Conservation (phyloP, 2,888 invertebrate genomes). For the Physocephala rufipes region DNA sequence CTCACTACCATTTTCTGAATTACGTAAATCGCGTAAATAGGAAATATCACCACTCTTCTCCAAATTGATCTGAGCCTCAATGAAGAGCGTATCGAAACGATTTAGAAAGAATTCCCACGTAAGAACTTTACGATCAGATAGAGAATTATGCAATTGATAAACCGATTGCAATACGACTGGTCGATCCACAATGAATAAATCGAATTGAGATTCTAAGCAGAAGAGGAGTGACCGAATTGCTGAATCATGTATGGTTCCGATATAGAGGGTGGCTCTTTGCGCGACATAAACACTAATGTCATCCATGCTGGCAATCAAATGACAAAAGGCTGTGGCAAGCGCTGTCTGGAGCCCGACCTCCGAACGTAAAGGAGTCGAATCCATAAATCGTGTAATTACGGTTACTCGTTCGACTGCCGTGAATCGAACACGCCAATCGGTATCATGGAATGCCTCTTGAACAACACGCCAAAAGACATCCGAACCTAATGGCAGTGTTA, state of each 20-base stretch:
- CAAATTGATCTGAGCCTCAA: slow-evolving; percentile 94
- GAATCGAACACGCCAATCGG: slow-evolving; percentile 90
- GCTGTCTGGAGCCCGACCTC: slow-evolving; percentile 89
- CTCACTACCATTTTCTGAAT: slow-evolving; percentile 88
- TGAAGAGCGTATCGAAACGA: slow-evolving; percentile 92
- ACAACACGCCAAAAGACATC: slow-evolving; percentile 97
- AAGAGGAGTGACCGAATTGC: slow-evolving; percentile 87
- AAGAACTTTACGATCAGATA: slow-evolving; percentile 88
- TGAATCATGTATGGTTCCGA: slow-evolving; percentile 91
- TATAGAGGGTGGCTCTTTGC: slow-evolving; percentile 88
- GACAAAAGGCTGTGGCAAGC: slow-evolving; percentile 95
- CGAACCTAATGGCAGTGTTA: slow-evolving; percentile 91
- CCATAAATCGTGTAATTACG: slow-evolving; percentile 91
- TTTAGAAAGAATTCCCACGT: slow-evolving; percentile 98
- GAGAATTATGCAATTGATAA: slow-evolving; percentile 91
- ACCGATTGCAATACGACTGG: slow-evolving; percentile 96
- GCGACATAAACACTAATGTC: slow-evolving; percentile 95
- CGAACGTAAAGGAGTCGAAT: slow-evolving; percentile 84
- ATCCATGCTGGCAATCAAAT: slow-evolving; percentile 94
- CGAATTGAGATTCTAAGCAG: slow-evolving; percentile 98
- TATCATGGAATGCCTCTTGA: slow-evolving; percentile 91
- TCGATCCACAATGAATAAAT: slow-evolving; percentile 94
- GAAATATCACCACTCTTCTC: slow-evolving; percentile 86
- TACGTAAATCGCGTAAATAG: slow-evolving; percentile 81
- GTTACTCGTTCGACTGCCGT: slow-evolving; percentile 95